phyloP scores from a whole-genome alignment of 2,888 invertebrate species.

The Eupithecia pulchellata region DNA sequence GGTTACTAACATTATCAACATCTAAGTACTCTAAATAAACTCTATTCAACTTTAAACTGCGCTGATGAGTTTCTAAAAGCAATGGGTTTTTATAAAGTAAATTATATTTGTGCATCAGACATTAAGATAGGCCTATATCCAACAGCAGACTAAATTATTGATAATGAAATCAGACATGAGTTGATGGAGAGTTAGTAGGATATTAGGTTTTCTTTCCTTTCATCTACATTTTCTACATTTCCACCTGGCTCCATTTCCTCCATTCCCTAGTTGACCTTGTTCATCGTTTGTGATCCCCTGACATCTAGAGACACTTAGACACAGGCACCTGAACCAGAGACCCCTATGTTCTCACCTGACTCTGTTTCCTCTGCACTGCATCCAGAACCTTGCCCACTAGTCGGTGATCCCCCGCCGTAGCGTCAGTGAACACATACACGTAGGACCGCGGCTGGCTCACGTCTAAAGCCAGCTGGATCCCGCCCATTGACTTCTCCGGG shows the following conservation, averaged over 20 bases:
- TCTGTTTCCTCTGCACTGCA: constrained; percentile 89
- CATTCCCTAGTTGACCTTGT: constrained; percentile 88
- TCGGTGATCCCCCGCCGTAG: constrained; percentile 88
- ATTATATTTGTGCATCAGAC: too few relatives aligned
- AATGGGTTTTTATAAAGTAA: too few relatives aligned
- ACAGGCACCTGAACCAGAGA: too few relatives aligned
- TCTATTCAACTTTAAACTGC: background rate
- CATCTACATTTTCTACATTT: constrained; percentile 86
- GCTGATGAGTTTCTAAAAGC: background rate
- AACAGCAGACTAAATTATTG: too few relatives aligned
- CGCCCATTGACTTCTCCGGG: constrained; percentile 89
- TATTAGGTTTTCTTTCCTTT: constrained; percentile 87
- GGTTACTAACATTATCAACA: constrained; percentile 9
- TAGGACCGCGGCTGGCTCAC: constrained; percentile 88
- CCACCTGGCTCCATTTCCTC: constrained; percentile 87
- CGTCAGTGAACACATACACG: constrained; percentile 92
- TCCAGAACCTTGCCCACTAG: constrained; percentile 87
- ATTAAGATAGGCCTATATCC: too few relatives aligned
- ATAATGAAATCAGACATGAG: too few relatives aligned
- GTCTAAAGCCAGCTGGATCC: constrained; percentile 88
- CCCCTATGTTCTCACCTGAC: constrained; percentile 83
- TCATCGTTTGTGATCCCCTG: too few relatives aligned
- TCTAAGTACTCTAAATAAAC: background rate
- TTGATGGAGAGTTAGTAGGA: background rate
- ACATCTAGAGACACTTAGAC: constrained; percentile 87